Conservation (phyloP, 2,797 vertebrate genomes). For the Xenops minutus region DNA sequence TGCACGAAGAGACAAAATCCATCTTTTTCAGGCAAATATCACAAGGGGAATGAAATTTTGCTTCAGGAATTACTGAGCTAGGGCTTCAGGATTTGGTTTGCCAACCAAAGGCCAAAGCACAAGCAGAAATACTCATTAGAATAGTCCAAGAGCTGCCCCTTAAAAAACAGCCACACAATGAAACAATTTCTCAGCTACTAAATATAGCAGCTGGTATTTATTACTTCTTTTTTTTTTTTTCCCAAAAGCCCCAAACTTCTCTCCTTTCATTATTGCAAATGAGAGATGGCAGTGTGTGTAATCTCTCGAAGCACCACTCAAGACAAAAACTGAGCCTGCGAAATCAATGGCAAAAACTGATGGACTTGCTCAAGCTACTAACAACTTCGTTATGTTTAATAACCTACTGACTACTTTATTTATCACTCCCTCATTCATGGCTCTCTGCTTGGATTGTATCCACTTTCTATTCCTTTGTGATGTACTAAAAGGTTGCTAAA, state of each 20-base stretch:
- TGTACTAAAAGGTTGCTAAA: background rate
- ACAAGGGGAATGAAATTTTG: background rate
- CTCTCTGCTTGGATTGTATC: background rate
- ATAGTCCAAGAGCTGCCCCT: slow-evolving; percentile 15
- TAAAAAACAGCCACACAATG: slow-evolving; percentile 3
- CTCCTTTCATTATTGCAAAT: background rate
- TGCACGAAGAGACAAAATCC: background rate
- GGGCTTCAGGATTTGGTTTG: slow-evolving; percentile 3
- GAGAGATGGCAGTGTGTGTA: slow-evolving; percentile 17
- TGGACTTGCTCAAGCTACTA: background rate
- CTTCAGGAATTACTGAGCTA: background rate
- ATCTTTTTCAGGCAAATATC: background rate
- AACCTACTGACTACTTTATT: background rate
- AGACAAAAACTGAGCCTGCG: background rate
- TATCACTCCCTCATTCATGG: background rate
- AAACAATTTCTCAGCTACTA: slow-evolving; percentile 13
- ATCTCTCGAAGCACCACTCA: background rate
- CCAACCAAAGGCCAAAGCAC: background rate
- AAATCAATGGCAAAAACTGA: background rate
- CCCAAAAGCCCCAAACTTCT: background rate
- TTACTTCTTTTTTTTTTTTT: background rate
- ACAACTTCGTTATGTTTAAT: background rate
- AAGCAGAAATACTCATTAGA: background rate
- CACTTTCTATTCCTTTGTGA: background rate
- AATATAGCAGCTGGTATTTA: background rate